A percentile compares a stretch with the other conserved stretches of the same genome.
phyloP scores from a whole-genome alignment of 92 coral and sea anemone species.

The Phenganax marumi region DNA sequence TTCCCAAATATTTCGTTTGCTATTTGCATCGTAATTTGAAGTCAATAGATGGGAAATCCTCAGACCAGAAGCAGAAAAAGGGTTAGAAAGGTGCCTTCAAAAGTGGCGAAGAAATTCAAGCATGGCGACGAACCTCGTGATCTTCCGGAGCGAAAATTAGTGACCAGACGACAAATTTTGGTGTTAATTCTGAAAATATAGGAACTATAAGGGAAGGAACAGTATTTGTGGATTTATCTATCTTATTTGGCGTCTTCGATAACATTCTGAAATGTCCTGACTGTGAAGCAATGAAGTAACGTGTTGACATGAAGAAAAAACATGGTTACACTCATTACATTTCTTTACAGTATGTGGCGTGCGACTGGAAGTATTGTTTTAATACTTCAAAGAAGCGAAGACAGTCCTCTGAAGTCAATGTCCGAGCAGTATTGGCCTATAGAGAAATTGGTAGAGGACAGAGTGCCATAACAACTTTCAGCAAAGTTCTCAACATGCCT shows the following conservation, averaged over 20 bases:
- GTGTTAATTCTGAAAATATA: constrained; percentile 2
- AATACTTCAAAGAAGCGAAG: neutral
- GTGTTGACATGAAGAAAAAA: constrained; percentile 8
- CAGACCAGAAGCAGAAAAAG: no score
- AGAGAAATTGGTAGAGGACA: no score
- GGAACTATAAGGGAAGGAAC: constrained; percentile 4
- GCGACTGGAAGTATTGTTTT: no score
- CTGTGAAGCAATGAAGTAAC: constrained; percentile 11
- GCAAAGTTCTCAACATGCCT: constrained; percentile 17
- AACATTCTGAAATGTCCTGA: constrained; percentile 9
- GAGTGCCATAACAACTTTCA: no score
- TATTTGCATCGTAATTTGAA: no score
- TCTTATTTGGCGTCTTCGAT: no score
- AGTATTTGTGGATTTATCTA: neutral
- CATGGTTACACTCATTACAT: constrained; percentile 8
- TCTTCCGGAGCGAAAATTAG: constrained; percentile 13
- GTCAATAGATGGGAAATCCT: no score
- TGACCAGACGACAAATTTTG: constrained; percentile 5
- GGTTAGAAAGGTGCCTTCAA: constrained; percentile 8
- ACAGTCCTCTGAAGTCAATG: constrained; percentile 1
- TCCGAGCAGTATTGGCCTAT: no score
- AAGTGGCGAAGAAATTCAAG: no score
- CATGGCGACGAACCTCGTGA: constrained; percentile 10
- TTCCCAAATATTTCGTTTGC: no score
- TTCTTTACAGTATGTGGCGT: neutral